Conservation (phyloP, 2,113 vertebrate genomes). For the Oxyura jamaicensis region DNA sequence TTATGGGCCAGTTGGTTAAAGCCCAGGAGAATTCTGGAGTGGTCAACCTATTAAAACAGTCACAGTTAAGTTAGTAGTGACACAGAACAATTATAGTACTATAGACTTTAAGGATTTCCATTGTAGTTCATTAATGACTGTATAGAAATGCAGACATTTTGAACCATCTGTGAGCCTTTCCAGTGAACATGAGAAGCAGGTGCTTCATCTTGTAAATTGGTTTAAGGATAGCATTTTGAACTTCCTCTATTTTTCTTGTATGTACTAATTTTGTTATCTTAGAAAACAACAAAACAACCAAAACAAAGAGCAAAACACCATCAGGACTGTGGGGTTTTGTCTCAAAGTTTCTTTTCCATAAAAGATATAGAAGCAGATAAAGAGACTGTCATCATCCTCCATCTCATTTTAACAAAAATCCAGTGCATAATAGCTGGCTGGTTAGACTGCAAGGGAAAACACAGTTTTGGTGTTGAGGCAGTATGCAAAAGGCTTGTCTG, state of each 20-base stretch:
- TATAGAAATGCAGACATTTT: not conserved
- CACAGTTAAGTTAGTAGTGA: not conserved
- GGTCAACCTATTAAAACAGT: not conserved
- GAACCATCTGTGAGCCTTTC: not conserved
- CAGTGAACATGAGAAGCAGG: not conserved
- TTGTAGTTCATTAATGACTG: not conserved
- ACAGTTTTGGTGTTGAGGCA: not conserved
- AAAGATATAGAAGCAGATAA: not conserved
- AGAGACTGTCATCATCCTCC: not conserved
- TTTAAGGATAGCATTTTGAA: not conserved
- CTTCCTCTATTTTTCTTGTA: too few relatives aligned
- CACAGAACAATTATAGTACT: too few relatives aligned
- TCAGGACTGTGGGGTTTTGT: not conserved
- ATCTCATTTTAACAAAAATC: not conserved
- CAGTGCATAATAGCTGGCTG: not conserved
- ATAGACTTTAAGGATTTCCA: not conserved
- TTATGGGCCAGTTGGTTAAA: not conserved
- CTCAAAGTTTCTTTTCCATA: not conserved
- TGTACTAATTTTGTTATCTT: not conserved
- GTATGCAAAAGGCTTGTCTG: not conserved
- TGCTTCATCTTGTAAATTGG: not conserved
- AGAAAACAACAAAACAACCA: not conserved
- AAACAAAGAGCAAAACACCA: not conserved
- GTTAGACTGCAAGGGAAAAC: not conserved
- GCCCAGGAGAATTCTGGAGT: not conserved